Evolutionary conservation across 2,797 vertebrate genomes (phyloP).

Genomic region (Picus viridis): DNA sequence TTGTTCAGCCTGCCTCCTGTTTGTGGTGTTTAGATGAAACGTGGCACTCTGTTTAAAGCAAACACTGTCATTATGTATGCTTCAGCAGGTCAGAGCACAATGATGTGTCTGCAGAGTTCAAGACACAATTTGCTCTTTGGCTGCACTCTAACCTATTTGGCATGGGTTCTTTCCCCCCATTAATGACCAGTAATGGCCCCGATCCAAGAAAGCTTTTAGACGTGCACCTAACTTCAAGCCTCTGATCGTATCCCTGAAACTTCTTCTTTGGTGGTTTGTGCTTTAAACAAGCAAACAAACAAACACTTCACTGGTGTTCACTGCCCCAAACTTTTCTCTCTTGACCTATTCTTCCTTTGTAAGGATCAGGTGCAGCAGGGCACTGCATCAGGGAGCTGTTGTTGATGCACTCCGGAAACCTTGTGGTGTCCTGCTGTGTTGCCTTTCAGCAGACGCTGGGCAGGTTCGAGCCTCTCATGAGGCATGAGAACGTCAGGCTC

Average conservation of each 20-base stretch:
- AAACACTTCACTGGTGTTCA: background rate
- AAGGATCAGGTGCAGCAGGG: background rate
- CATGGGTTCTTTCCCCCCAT: background rate
- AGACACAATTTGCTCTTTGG: background rate
- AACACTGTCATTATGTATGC: background rate
- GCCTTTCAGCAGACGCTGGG: background rate
- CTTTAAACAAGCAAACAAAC: background rate
- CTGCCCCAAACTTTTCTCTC: background rate
- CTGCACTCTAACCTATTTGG: background rate
- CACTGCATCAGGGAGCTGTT: background rate
- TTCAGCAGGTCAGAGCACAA: conserved; percentile 19
- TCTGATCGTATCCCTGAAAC: background rate
- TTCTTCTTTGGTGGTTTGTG: background rate
- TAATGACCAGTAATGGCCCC: background rate
- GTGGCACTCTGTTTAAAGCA: conserved; percentile 14
- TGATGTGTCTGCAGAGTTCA: background rate
- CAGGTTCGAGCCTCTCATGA: background rate
- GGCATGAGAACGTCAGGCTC: background rate
- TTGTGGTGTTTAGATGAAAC: conserved; percentile 27
- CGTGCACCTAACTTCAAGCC: background rate
- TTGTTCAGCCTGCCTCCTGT: conserved; percentile 2
- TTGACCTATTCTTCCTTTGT: background rate
- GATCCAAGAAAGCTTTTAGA: conserved; percentile 45
- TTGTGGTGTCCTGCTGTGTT: background rate
- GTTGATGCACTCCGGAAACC: background rate